These are phyloP conservation scores for Pectinophora gossypiella DNA, from an alignment of 1,140 invertebrate genomes.

Conservation along the genomic window DNA sequence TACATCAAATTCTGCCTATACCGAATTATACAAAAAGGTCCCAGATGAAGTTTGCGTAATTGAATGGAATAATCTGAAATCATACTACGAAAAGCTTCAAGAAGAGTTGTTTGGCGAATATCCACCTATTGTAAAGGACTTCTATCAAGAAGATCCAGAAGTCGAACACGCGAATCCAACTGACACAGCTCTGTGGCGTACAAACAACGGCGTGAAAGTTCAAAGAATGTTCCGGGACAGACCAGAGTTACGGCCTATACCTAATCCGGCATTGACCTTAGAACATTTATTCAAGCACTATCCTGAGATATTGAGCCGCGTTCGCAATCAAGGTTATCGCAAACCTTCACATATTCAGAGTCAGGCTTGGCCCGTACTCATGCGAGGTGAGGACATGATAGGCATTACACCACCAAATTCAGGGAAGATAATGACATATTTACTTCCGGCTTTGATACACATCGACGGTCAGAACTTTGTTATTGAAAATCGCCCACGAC, in stretches of 20 bases:
- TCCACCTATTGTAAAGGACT: conserved; percentile 85
- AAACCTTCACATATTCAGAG: conserved; percentile 93
- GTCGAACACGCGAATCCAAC: conserved; percentile 79
- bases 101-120: conserved; percentile 78
- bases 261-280: conserved; percentile 90
- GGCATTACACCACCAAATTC: conserved; percentile 96
- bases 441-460: conserved; percentile 93
- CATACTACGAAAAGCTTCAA: conserved; percentile 72
- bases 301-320: conserved; percentile 89
- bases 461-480: conserved; percentile 87
- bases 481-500: conserved; percentile 81
- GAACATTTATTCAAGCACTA: conserved; percentile 89
- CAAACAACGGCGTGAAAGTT: conserved; percentile 86
- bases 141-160: conserved; percentile 87
- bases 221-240: conserved; percentile 71
- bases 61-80: conserved; percentile 51
- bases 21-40: too few species aligned
- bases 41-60: too few species aligned
- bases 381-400: conserved; percentile 91
- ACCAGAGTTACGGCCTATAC: conserved; percentile 75
- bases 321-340: conserved; percentile 87
- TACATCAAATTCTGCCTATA: too few species aligned
- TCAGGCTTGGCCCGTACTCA: conserved; percentile 92
- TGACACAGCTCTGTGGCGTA: conserved; percentile 79
- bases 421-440: conserved; percentile 93